Evolutionary conservation across 1,140 invertebrate genomes (phyloP).

Genomic region (Drosophila melanica): DNA sequence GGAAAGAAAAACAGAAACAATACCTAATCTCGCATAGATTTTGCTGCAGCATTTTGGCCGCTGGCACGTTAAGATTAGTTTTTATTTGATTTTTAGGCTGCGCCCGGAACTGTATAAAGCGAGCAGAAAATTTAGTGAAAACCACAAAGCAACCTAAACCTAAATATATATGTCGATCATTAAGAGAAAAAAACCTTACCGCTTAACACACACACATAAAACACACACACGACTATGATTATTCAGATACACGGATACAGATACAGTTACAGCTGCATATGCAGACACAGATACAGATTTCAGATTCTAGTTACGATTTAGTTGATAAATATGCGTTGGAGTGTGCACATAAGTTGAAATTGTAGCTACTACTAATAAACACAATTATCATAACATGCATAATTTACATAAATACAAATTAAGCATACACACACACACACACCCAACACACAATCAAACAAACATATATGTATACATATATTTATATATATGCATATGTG

Average conservation of each 20-base stretch:
- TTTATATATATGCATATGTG: too few relatives aligned
- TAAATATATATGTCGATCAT: conserved; percentile 30
- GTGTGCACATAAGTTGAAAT: conserved; percentile 78
- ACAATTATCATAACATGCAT: conserved; percentile 45
- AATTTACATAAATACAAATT: conserved; percentile 33
- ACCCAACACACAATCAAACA: conserved; percentile 16
- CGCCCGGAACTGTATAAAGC: conserved; percentile 46
- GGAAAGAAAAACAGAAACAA: conserved; percentile 18
- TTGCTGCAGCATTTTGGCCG: conserved; percentile 61
- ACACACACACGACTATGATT: conserved; percentile 20
- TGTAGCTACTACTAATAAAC: conserved; percentile 73
- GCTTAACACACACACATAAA: conserved; percentile 22
- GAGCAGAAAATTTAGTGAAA: conserved; percentile 28
- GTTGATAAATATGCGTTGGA: conserved; percentile 54
- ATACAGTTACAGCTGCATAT: conserved; percentile 11
- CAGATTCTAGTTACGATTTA: conserved; percentile 72
- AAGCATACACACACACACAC: conserved; percentile 44
- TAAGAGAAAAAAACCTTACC: conserved; percentile 33
- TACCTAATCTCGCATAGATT: conserved; percentile 74
- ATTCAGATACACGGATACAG: conserved; percentile 13
- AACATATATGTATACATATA: too few relatives aligned
- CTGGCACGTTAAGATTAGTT: conserved; percentile 66
- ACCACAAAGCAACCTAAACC: conserved; percentile 36
- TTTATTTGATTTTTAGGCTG: conserved; percentile 45
- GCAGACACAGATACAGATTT: conserved; percentile 40